Base-by-base conservation (phyloP, 2,888 invertebrate genomes). In the Galerucella nymphaeae region DNA sequence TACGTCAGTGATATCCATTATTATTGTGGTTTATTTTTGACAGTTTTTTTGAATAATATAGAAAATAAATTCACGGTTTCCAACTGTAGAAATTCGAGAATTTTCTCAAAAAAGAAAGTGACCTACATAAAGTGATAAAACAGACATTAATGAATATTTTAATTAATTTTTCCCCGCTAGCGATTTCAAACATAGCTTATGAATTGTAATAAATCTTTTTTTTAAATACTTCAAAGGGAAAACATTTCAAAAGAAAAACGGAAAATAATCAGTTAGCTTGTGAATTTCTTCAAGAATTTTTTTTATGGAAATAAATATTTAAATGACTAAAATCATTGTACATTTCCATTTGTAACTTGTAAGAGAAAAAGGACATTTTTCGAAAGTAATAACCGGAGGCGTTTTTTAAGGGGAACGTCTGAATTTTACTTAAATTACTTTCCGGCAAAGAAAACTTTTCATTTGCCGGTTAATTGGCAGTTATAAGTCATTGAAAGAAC, bases 391-490 rank as follows among this genome's bases (percentile, higher is more conserved):
- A 69, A 57, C 79, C 76, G 48, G 42, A 58, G 76, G 79, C 79
- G 67, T 65, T 74, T 72, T n/a, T 70, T 74, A 6, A 69, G 74
- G 75, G 71, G 71, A 76, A 71, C 66, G 63, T 70, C 72, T 71
- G 59, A 67, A 76, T 71, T 76, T 73, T 69, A 73, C 73, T 71
- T 55, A 42, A 73, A 75, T 69, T 70, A 73, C 63, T 64, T 66
- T 30, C 59, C 30, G 59, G 68, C 69, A 48, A 62, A 57, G 68
- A 74, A 77, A 78, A 79, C 73, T 79, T 79, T 79, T 79, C 73
- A 79, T 76, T 77, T 75, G 64, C 71, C 68, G 64, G 71, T 73
- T 79, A 79, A 79, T 77, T 77, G 76, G 70, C 68, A 69, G 71
- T 71, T 74, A 77, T 75, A 79, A 77, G 75, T 74, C 75, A 77